phyloP scores from a whole-genome alignment of 2,797 vertebrate species.

The Schizothorax lantsangensis region DNA sequence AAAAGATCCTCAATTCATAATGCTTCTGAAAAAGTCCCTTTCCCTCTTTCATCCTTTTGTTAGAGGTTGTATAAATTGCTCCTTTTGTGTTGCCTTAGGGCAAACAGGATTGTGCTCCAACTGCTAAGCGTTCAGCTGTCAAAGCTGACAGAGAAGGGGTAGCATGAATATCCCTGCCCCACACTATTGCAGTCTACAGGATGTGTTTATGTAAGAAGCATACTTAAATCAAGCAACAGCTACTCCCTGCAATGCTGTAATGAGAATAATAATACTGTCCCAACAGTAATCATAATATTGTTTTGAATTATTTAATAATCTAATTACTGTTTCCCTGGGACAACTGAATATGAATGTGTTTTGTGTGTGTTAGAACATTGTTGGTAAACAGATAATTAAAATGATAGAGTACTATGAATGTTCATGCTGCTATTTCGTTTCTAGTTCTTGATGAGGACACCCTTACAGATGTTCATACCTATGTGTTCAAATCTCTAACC shows the following conservation, averaged over 20 bases:
- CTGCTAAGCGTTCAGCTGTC: conserved; percentile 17
- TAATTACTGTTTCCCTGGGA: conserved; percentile 34
- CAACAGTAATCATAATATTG: conserved; percentile 32
- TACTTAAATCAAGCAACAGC: conserved; percentile 30
- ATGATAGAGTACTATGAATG: background rate
- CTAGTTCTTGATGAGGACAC: background rate
- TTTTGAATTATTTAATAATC: conserved; percentile 33
- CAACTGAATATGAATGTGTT: conserved; percentile 21
- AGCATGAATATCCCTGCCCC: conserved; percentile 31
- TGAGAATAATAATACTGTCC: conserved; percentile 28
- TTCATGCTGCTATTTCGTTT: background rate
- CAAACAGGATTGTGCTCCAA: background rate
- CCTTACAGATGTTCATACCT: background rate
- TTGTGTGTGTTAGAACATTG: background rate
- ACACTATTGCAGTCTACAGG: background rate
- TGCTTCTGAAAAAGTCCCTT: background rate
- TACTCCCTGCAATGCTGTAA: conserved; percentile 6
- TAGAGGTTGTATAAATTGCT: background rate
- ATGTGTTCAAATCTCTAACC: background rate
- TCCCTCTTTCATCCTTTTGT: conserved; percentile 1
- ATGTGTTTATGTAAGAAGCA: conserved; percentile 2
- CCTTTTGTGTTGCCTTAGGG: conserved; percentile 16
- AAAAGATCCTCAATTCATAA: background rate
- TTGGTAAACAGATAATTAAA: conserved; percentile 22
- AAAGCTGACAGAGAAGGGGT: conserved; percentile 11